Percentiles rank a stretch among this genome's conserved stretches.
Evolutionary conservation across 1,140 invertebrate species (phyloP).

Genomic region (Aplysia californica): DNA sequence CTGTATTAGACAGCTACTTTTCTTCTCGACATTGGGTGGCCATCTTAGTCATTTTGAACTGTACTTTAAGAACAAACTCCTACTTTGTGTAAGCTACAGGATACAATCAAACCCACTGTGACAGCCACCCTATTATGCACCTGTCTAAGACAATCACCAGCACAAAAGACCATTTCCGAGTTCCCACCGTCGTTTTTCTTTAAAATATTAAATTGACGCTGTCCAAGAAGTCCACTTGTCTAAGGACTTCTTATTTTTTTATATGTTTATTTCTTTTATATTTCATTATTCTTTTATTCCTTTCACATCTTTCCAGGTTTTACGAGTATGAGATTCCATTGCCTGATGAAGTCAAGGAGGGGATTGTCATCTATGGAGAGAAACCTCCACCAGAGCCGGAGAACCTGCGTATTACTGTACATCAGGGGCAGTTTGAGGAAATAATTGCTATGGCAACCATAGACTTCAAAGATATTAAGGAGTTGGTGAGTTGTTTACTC

Average conservation of each 20-base stretch:
- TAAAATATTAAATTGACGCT: not conserved
- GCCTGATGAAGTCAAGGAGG: conserved; percentile 41
- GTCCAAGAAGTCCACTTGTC: not conserved
- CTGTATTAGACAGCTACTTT: too few relatives aligned
- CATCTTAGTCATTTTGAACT: too few relatives aligned
- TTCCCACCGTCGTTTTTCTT: not conserved
- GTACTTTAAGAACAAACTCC: too few relatives aligned
- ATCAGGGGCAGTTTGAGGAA: conserved; percentile 56
- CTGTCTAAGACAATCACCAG: not conserved
- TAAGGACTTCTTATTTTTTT: too few relatives aligned
- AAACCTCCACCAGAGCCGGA: conserved; percentile 33
- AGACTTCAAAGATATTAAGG: conserved; percentile 56
- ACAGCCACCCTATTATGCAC: too few relatives aligned
- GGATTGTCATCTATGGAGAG: conserved; percentile 24
- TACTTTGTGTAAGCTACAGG: too few relatives aligned
- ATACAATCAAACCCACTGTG: too few relatives aligned
- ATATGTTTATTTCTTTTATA: too few relatives aligned
- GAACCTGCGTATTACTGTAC: conserved; percentile 51
- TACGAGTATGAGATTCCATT: conserved; percentile 54
- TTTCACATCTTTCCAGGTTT: conserved; percentile 38
- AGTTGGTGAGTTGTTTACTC: conserved; percentile 44
- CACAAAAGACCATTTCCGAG: not conserved
- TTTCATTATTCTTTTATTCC: too few relatives aligned
- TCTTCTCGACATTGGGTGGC: too few relatives aligned
- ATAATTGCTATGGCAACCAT: conserved; percentile 63